Conservation (phyloP, 2,113 vertebrate genomes). For the Phaethornis superciliosus region DNA sequence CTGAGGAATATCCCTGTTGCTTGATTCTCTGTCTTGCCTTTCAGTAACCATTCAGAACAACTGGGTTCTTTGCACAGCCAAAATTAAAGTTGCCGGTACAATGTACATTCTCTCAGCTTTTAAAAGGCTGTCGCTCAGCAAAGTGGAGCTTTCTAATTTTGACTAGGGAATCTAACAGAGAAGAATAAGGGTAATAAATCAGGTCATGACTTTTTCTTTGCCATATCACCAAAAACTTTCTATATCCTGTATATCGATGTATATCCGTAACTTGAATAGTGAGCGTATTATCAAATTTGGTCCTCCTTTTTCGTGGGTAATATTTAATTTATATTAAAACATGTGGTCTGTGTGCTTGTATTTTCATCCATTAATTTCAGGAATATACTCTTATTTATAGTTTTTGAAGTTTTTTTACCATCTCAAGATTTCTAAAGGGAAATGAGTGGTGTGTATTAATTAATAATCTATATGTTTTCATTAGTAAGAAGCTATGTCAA, state of each 20-base stretch:
- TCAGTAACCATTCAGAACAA: background rate
- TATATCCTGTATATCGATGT: background rate
- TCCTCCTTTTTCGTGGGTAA: background rate
- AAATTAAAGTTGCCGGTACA: background rate
- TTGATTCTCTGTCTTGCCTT: background rate
- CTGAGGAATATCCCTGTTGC: background rate
- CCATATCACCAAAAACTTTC: background rate
- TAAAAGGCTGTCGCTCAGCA: background rate
- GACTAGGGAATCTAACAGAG: background rate
- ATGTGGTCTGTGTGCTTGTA: background rate
- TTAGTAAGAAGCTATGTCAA: background rate
- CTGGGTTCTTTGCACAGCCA: background rate
- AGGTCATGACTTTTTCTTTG: background rate
- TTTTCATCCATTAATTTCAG: background rate
- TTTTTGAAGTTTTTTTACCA: background rate
- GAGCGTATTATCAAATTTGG: accelerated
- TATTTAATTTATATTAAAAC: background rate
- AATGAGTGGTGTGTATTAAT: background rate
- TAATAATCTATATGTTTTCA: background rate
- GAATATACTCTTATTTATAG: background rate
- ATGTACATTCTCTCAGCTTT: background rate
- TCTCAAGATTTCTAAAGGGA: background rate
- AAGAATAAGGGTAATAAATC: background rate
- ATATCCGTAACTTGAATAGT: background rate
- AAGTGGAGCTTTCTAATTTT: background rate